Percentiles rank a stretch among this genome's conserved stretches.
phyloP scores from a whole-genome alignment of 2,888 invertebrate genomes.

The Serrognathus titanus region DNA sequence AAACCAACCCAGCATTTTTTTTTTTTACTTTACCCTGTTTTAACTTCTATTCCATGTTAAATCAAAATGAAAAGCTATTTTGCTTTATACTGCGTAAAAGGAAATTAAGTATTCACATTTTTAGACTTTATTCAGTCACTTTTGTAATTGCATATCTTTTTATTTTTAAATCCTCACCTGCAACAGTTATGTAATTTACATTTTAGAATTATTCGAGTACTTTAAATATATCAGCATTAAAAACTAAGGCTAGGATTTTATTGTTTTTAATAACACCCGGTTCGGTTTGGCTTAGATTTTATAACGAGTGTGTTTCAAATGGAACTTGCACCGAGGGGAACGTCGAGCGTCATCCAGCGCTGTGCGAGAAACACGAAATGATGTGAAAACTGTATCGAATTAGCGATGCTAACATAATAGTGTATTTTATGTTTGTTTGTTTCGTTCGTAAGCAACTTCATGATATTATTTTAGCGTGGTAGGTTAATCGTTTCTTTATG shows the following conservation, averaged over 20 bases:
- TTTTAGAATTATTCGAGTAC: background rate
- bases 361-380: background rate
- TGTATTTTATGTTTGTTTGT: background rate
- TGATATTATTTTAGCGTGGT: background rate
- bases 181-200: background rate
- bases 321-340: too few relatives aligned
- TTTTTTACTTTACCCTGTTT: too few relatives aligned
- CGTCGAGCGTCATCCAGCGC: background rate
- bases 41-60: too few relatives aligned
- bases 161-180: background rate
- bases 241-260: conserved; percentile 1
- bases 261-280: background rate
- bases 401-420: background rate
- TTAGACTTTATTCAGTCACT: too few relatives aligned
- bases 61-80: too few relatives aligned
- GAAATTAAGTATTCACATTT: too few relatives aligned
- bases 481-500: background rate
- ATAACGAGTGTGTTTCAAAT: background rate
- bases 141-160: too few relatives aligned
- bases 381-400: too few relatives aligned
- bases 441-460: background rate
- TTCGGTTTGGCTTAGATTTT: background rate
- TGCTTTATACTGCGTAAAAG: too few relatives aligned
- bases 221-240: conserved; percentile 1
- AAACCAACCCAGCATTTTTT: too few relatives aligned